These are phyloP conservation scores for Galleria mellonella DNA, from an alignment of 1,140 invertebrate species.

Conservation along the genomic window DNA sequence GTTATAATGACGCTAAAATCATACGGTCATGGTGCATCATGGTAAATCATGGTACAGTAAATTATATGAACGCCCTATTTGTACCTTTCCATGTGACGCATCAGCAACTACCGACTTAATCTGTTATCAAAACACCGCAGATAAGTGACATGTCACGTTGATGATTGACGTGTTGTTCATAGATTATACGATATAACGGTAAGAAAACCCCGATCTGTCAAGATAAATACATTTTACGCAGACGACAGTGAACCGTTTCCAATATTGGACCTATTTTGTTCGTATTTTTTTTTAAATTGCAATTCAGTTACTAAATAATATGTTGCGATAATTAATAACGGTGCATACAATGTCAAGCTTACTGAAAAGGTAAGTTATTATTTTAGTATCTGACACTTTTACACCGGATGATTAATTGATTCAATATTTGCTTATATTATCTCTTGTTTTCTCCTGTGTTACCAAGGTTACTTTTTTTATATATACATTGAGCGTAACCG, in stretches of 20 bases:
- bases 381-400: too few species aligned
- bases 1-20: too few species aligned
- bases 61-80: too few species aligned
- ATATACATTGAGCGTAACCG: too few species aligned
- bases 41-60: too few species aligned
- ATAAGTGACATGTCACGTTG: conserved; percentile 24
- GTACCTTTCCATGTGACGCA: conserved; percentile 25
- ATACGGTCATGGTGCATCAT: too few species aligned
- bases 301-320: too few species aligned
- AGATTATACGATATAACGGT: conserved; percentile 42
- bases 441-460: not conserved
- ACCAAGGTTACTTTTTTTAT: not conserved
- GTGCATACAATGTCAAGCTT: conserved; percentile 3
- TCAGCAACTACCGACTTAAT: conserved; percentile 15
- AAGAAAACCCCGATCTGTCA: conserved; percentile 49
- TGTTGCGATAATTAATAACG: not conserved
- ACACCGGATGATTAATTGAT: too few species aligned
- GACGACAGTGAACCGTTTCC: conserved; percentile 22
- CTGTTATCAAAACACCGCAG: conserved; percentile 24
- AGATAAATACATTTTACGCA: conserved; percentile 36
- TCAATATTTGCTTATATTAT: too few species aligned
- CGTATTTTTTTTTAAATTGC: not conserved
- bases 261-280: conserved; percentile 10
- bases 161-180: conserved; percentile 61
- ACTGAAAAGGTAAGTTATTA: conserved; percentile 2